These are phyloP conservation scores for Podarcis lilfordi DNA, from an alignment of 2,797 vertebrate genomes.

Conservation along the genomic window DNA sequence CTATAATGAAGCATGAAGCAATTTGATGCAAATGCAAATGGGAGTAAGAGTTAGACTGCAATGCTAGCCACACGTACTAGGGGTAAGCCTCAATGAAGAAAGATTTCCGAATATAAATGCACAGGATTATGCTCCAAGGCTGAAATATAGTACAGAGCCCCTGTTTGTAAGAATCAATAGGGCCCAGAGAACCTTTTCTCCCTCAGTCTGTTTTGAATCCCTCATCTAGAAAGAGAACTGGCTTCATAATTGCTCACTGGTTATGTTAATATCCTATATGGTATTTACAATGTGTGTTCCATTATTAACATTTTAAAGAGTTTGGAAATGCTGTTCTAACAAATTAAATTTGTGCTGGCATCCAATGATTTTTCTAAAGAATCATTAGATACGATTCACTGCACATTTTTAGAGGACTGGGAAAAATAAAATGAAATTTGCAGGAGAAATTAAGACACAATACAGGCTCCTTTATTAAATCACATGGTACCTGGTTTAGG, in stretches of 20 bases:
- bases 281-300: conserved; percentile 39
- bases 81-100: not conserved
- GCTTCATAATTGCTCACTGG: conserved; percentile 26
- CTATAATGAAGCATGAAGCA: not conserved
- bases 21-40: not conserved
- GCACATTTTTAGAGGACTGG: conserved; percentile 7
- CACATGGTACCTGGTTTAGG: not conserved
- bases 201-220: not conserved
- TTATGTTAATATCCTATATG: conserved; percentile 42
- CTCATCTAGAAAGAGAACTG: conserved; percentile 18
- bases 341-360: conserved; percentile 50
- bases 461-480: not conserved
- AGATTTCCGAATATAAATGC: not conserved
- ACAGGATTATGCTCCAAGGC: not conserved
- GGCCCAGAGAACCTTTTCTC: not conserved
- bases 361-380: conserved; percentile 36
- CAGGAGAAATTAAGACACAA: conserved; percentile 27
- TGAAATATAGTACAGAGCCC: not conserved
- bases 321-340: conserved; percentile 36
- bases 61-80: not conserved
- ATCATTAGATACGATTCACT: conserved; percentile 37
- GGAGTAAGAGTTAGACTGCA: not conserved
- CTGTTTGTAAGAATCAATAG: not conserved
- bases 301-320: conserved; percentile 46
- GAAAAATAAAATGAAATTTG: not conserved